Evolutionary conservation across 1,140 invertebrate genomes (phyloP).

Genomic region (Adoxophyes honmai): DNA sequence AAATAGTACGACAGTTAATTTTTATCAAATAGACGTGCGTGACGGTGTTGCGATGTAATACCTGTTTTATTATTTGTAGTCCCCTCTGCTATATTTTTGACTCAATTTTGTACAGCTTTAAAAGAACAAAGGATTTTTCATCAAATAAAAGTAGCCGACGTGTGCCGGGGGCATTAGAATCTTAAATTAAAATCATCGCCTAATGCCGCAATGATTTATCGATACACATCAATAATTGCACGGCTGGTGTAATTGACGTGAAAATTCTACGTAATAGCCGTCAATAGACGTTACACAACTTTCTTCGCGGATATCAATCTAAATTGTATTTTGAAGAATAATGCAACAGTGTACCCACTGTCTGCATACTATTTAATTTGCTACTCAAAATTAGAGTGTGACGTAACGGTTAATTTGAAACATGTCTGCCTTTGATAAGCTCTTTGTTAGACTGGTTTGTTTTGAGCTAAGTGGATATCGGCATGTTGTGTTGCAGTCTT

Average conservation of each 20-base stretch:
- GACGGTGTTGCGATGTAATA: neutral
- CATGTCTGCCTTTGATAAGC: constrained; percentile 4
- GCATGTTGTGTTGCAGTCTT: neutral
- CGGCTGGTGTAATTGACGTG: constrained; percentile 14
- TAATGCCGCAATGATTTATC: constrained; percentile 11
- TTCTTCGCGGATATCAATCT: constrained; percentile 15
- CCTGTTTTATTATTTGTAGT: too few relatives aligned
- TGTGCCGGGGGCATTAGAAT: neutral
- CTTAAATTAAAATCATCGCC: constrained; percentile 11
- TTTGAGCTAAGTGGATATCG: neutral
- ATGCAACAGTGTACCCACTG: constrained; percentile 1
- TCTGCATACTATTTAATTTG: constrained; percentile 15
- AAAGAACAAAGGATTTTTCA: neutral
- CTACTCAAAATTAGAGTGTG: constrained; percentile 9
- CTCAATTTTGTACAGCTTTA: neutral
- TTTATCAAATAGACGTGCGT: neutral
- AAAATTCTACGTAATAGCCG: constrained; percentile 11
- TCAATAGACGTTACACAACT: constrained; percentile 15
- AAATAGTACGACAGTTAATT: neutral
- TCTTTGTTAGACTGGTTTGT: constrained; percentile 1
- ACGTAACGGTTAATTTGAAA: constrained; percentile 6
- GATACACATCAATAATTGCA: constrained; percentile 16
- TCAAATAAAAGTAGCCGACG: neutral
- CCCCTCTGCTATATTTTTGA: too few relatives aligned
- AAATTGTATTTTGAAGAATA: constrained; percentile 15